Base-by-base conservation (phyloP, 2,888 invertebrate species). In the Harpalus rufipes region DNA sequence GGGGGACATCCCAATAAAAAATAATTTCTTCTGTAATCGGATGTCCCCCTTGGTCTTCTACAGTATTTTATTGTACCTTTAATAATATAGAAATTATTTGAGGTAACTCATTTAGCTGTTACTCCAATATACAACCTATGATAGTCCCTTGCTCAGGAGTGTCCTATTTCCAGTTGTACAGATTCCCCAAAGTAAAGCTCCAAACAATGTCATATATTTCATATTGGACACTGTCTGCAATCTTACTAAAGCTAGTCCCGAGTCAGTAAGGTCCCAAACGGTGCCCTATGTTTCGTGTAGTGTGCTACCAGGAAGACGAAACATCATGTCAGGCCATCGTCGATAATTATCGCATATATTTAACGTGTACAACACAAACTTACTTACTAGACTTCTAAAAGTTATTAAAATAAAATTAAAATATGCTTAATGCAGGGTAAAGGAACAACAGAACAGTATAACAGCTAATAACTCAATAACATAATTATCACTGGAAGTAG, bases 301-400 rank as follows among this genome's bases (percentile, higher is more conserved):
- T 90, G 90, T 90, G 90, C 90, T 89, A 89, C 88, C 89, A 91
- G 90, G 91, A 90, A 91, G 91, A 91, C 90, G 89, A 88, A 85
- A 87, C 81, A 86, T 79, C 87, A 88, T 88, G 88, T 89, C 44
- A 84, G 88, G 88, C 44, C 87, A 86, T 74, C 44, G 72, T 74
- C 72, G 72, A 74, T 74, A 6, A 44, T 32, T 68, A 68, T 74
- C 72, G 72, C 41, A 74, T 44, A 74, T 74, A 76, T 84, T 84
- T 84, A 84, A 84, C 78, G 84, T 84, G 84, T 58, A 76, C 76
- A 84, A 84, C 61, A 84, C 84, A 84, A 76, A 78, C 84, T 84
- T 84, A 84, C 21, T 59, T 63, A 10, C 83, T 83, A 83, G 59
- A 81, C 44, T 44, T 83, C 63, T 63, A 81, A 84, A 74, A 74